Evolutionary conservation across 2,888 invertebrate genomes (phyloP).

Genomic region (Caenorhabditis becei): DNA sequence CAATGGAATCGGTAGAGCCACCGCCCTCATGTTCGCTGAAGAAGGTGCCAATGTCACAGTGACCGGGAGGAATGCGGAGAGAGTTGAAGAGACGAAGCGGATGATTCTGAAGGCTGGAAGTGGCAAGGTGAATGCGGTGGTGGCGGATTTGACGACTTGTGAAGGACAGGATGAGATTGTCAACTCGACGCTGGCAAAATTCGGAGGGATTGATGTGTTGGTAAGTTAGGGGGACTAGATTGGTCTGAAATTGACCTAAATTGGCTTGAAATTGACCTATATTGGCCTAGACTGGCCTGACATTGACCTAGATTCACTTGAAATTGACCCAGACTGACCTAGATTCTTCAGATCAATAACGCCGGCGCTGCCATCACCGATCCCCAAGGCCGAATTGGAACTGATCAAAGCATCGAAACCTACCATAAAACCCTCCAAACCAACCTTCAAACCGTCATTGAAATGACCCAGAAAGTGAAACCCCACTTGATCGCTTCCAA

Average conservation of each 20-base stretch:
- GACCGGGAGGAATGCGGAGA: slow-evolving; percentile 36
- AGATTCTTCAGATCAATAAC: slow-evolving; percentile 30
- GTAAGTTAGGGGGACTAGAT: slow-evolving; percentile 1
- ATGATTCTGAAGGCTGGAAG: slow-evolving; percentile 24
- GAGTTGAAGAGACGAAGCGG: slow-evolving; percentile 36
- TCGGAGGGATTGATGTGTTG: slow-evolving; percentile 38
- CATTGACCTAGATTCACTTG: not conserved
- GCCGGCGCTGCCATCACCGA: slow-evolving; percentile 35
- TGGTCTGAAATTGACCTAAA: not conserved
- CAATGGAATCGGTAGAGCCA: slow-evolving; percentile 40
- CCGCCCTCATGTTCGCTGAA: slow-evolving; percentile 26
- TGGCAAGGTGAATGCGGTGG: slow-evolving; percentile 12
- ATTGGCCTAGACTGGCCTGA: too few relatives aligned
- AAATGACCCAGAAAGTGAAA: slow-evolving; percentile 39
- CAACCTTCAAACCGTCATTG: slow-evolving; percentile 46
- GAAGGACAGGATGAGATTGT: slow-evolving; percentile 35
- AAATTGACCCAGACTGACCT: too few relatives aligned
- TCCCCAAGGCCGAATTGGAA: not conserved
- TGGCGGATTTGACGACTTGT: slow-evolving; percentile 21
- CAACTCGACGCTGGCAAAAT: slow-evolving; percentile 34
- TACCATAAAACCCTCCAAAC: slow-evolving; percentile 30
- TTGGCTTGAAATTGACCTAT: too few relatives aligned
- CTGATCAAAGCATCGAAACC: slow-evolving; percentile 5
- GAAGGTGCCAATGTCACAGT: slow-evolving; percentile 47
- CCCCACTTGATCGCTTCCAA: slow-evolving; percentile 25